Percentiles rank a stretch among this genome's conserved stretches.
phyloP scores from a whole-genome alignment of 2,888 invertebrate species.

The Omphaloscelis lunosa region DNA sequence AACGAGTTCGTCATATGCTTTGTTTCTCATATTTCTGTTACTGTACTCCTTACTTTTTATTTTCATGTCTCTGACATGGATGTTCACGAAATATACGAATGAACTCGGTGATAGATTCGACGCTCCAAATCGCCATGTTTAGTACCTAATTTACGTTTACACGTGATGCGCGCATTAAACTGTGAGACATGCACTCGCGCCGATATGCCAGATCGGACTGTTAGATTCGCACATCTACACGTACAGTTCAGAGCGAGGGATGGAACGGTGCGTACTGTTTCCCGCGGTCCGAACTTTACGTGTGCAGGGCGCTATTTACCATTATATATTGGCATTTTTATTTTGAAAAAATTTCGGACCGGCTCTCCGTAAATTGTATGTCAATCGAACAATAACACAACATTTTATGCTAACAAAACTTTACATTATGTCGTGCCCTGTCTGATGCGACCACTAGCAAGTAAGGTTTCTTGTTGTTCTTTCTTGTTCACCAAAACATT shows the following conservation, averaged over 20 bases:
- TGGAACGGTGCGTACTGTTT: neutral
- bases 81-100: slow-evolving; percentile 34
- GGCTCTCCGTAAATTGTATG: neutral
- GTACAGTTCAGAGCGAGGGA: neutral
- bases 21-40: slow-evolving; percentile 23
- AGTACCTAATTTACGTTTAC: slow-evolving; percentile 30
- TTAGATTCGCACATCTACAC: neutral
- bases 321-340: too few species aligned
- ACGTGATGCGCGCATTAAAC: slow-evolving; percentile 7
- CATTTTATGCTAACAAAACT: neutral
- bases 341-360: too few species aligned
- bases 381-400: neutral
- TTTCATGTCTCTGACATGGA: slow-evolving; percentile 46
- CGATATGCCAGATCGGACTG: neutral
- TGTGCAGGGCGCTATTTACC: neutral
- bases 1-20: slow-evolving; percentile 37
- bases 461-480: neutral
- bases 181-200: neutral
- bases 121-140: slow-evolving; percentile 16
- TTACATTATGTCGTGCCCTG: neutral
- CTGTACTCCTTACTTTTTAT: slow-evolving; percentile 37
- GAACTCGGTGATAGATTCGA: slow-evolving; percentile 26
- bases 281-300: neutral
- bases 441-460: neutral
- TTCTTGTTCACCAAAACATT: neutral